phyloP scores from a whole-genome alignment of 1,140 invertebrate genomes.

The Physella acuta region DNA sequence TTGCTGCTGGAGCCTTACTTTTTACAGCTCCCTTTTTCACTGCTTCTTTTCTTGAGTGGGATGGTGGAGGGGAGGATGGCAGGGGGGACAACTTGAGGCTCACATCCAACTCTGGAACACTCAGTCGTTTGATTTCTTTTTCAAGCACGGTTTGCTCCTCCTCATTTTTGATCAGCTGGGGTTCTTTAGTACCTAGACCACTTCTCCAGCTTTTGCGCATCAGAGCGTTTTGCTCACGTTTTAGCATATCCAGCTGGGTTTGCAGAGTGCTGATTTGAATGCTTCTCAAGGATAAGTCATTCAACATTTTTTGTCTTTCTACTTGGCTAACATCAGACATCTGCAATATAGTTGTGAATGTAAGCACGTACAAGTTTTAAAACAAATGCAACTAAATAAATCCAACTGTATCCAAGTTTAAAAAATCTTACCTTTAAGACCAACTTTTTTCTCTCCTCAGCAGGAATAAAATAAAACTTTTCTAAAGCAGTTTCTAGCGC shows the following conservation, averaged over 20 bases:
- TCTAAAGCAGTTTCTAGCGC: neutral
- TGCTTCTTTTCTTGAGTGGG: neutral
- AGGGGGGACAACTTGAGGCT: neutral
- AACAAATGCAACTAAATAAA: too few relatives aligned
- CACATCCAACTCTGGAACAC: neutral
- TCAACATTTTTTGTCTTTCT: neutral
- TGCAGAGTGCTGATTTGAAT: neutral
- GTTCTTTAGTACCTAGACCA: conserved; percentile 3
- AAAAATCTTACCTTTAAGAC: conserved; percentile 5
- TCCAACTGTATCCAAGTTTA: too few relatives aligned
- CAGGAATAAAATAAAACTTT: neutral
- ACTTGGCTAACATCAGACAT: neutral
- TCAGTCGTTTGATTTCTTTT: conserved; percentile 5
- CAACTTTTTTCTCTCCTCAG: neutral
- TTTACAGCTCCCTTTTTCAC: neutral
- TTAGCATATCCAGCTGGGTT: neutral
- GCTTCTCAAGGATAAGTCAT: neutral
- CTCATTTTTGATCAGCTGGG: neutral
- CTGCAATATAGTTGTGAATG: neutral
- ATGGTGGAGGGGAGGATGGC: neutral
- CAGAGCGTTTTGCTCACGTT: conserved; percentile 7
- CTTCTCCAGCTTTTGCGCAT: conserved; percentile 10
- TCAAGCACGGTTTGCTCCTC: neutral
- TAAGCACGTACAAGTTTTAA: neutral
- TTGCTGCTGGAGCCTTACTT: neutral